phyloP scores from a whole-genome alignment of 2,888 invertebrate genomes.

The Caenorhabditis angaria region DNA sequence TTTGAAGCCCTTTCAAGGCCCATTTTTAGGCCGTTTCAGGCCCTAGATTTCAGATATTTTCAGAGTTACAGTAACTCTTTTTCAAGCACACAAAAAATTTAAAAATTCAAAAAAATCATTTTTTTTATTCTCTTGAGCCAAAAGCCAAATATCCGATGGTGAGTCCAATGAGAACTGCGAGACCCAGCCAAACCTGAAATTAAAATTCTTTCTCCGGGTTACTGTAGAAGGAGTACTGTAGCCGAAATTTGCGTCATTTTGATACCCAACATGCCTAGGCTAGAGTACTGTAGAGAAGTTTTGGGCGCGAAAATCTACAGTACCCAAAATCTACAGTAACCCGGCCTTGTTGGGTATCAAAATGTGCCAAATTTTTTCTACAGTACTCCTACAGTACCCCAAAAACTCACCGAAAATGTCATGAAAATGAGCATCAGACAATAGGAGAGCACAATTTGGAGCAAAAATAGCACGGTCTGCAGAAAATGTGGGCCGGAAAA shows the following conservation, averaged over 20 bases:
- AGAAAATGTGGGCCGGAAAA: conserved; percentile 53
- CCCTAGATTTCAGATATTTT: too few relatives aligned
- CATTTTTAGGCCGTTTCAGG: neutral
- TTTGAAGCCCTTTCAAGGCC: neutral
- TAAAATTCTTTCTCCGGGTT: too few relatives aligned
- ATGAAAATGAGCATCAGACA: conserved; percentile 69
- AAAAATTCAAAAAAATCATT: neutral
- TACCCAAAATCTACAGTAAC: too few relatives aligned
- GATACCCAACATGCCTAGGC: too few relatives aligned
- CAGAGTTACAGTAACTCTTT: neutral
- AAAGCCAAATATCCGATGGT: conserved; percentile 65
- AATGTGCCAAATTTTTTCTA: neutral
- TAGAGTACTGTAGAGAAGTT: too few relatives aligned
- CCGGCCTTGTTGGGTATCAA: neutral
- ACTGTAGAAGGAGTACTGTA: too few relatives aligned
- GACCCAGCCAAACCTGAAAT: conserved; percentile 60
- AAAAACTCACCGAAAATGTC: conserved; percentile 60
- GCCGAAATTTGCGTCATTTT: too few relatives aligned
- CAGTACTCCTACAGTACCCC: neutral
- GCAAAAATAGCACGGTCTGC: conserved; percentile 62
- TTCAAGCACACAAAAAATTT: conserved; percentile 8
- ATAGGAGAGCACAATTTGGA: conserved; percentile 63
- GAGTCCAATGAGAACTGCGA: conserved; percentile 57
- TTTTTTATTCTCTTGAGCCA: conserved; percentile 44
- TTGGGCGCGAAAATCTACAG: neutral